Conservation (phyloP, 30 jellyfish, hydroid and myxozoan genomes). For the Aurelia sp. region DNA sequence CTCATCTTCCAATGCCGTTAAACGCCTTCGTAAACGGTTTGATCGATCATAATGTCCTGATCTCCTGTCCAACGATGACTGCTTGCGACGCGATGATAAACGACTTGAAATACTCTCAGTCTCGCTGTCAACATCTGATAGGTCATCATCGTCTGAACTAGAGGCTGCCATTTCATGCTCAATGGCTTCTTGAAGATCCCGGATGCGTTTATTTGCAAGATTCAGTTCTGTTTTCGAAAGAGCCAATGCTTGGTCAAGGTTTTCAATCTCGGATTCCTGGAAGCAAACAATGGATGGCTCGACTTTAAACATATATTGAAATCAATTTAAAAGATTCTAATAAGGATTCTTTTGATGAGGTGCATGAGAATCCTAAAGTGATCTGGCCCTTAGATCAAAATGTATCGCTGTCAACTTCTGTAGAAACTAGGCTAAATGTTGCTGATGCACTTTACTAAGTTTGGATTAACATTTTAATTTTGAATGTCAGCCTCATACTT, state of each 20-base stretch:
- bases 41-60: constrained; percentile 75
- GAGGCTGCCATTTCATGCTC: constrained; percentile 90
- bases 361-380: no score
- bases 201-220: constrained; percentile 83
- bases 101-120: constrained; percentile 63
- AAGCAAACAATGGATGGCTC: background rate
- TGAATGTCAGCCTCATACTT: no score
- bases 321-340: no score
- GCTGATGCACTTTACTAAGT: no score
- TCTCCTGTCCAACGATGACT: constrained; percentile 46
- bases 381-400: no score
- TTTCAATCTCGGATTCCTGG: constrained; percentile 85
- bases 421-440: no score
- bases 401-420: no score
- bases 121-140: constrained; percentile 68
- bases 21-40: constrained; percentile 62
- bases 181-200: constrained; percentile 93
- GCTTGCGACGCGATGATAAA: constrained; percentile 44
- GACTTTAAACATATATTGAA: no score
- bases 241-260: constrained; percentile 78
- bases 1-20: constrained; percentile 79
- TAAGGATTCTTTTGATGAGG: no score
- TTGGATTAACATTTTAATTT: no score
- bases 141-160: constrained; percentile 76
- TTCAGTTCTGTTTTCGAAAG: constrained; percentile 79